Base-by-base conservation (phyloP, 1,140 invertebrate genomes). In the Scylla paramamosain region DNA sequence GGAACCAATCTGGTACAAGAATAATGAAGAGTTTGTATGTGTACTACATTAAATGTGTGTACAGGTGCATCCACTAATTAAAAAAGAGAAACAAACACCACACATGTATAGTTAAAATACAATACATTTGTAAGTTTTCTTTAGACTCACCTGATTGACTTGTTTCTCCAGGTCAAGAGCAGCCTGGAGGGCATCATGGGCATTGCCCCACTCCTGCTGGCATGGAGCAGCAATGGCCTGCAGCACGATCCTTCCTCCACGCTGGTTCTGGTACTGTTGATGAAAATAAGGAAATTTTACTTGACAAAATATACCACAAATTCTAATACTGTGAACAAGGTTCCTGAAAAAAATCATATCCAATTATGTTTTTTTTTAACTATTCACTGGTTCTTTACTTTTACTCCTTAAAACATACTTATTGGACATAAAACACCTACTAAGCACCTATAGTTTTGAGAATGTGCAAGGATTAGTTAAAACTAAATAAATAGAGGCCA, bases 161-260 rank as follows among this genome's bases (percentile, higher is more conserved):
- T 95, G 94, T 46, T 87, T 95, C 28, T 95, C 94, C 3, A 95
- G 94, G 86, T 95, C 94, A 12, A 95, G 82, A 39, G 94, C 94
- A 39, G 94, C 90, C 82, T 95, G 94, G 4, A 95, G 77, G 8
- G 89, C 94, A 86, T 95, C 94, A 31, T 91, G 82, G 86, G 28
- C 77, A 92, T 32, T 95, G 77, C 94, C 94, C 94, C 94, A 95
- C 67, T 95, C 94, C 45, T 95, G 94, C 29, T 86, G 67, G 39
- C 87, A 32, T 39, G 94, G 94, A 32, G 89, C 94, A 29, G 94
- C 82, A 12, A 95, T 67, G 82, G 89, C 89, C 77, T 95, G 94
- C 29, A 95, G 90, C 12, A 95, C 94, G 39, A 95, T 95, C 32
- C 94, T 67, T 14, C 94, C 94, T 29, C 94, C 94, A 25, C 94